Percentiles rank a stretch among this genome's conserved stretches.
Conservation (phyloP, 2,113 vertebrate genomes). For the Thinocorus orbignyianus region DNA sequence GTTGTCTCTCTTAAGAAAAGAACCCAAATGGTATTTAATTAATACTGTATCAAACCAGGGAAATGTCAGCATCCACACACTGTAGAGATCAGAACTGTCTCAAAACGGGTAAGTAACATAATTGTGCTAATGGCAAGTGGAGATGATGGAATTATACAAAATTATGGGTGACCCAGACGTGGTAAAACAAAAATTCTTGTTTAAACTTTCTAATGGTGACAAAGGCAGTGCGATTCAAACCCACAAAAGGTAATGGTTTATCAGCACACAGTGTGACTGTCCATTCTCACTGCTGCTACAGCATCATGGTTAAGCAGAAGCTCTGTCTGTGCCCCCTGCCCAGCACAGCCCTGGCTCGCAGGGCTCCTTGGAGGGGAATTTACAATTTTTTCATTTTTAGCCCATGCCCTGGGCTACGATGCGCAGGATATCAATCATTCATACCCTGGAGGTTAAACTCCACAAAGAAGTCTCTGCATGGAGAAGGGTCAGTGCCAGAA, state of each 20-base stretch:
- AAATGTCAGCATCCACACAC: neutral
- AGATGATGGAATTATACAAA: neutral
- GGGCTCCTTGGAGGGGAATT: neutral
- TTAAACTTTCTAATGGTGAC: neutral
- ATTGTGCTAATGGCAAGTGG: neutral
- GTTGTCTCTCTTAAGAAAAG: neutral
- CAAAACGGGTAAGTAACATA: neutral
- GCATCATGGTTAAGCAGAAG: neutral
- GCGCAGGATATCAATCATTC: neutral
- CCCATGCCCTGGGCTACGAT: neutral
- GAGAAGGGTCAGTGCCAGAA: neutral
- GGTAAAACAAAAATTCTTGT: neutral
- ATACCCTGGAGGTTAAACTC: neutral
- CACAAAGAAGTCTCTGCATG: neutral
- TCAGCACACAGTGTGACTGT: neutral
- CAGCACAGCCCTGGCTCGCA: neutral
- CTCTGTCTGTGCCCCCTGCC: neutral
- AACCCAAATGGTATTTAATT: neutral
- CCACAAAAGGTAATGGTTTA: neutral
- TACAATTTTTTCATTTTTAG: neutral
- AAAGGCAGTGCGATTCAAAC: neutral
- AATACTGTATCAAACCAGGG: neutral
- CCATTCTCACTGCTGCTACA: neutral
- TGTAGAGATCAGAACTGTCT: neutral
- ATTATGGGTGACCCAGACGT: neutral